Evolutionary conservation across 2,113 vertebrate genomes (phyloP).

Genomic region (Spilogale gracilis): DNA sequence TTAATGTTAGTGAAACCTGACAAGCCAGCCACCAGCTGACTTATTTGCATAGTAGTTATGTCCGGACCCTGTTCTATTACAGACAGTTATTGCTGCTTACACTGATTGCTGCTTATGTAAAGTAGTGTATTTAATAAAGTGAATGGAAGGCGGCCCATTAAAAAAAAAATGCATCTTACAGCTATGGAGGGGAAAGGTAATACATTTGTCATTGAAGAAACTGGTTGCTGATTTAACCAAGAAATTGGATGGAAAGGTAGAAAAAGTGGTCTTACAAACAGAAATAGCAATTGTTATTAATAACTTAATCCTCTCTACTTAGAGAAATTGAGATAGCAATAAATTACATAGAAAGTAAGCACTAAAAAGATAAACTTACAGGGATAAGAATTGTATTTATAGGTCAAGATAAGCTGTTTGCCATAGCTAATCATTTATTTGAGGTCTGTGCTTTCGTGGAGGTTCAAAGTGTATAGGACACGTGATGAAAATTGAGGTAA

Average conservation of each 20-base stretch:
- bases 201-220: conserved; percentile 43
- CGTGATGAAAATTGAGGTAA: conserved; percentile 32
- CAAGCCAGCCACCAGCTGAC: not conserved
- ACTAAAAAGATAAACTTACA: not conserved
- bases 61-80: not conserved
- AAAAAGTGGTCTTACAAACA: conserved; percentile 31
- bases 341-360: not conserved
- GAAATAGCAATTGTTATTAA: conserved; percentile 37
- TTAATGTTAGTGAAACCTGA: not conserved
- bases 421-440: not conserved
- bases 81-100: not conserved
- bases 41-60: not conserved
- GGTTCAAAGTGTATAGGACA: conserved; percentile 3
- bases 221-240: not conserved
- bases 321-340: not conserved
- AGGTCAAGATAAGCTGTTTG: not conserved
- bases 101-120: not conserved
- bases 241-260: not conserved
- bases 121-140: not conserved
- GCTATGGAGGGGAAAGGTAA: not conserved
- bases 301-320: not conserved
- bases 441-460: conserved; percentile 10
- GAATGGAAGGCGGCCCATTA: not conserved
- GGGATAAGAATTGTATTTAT: not conserved
- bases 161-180: not conserved